Evolutionary conservation across 2,113 vertebrate genomes (phyloP).

Genomic region (Climacteris rufus): DNA sequence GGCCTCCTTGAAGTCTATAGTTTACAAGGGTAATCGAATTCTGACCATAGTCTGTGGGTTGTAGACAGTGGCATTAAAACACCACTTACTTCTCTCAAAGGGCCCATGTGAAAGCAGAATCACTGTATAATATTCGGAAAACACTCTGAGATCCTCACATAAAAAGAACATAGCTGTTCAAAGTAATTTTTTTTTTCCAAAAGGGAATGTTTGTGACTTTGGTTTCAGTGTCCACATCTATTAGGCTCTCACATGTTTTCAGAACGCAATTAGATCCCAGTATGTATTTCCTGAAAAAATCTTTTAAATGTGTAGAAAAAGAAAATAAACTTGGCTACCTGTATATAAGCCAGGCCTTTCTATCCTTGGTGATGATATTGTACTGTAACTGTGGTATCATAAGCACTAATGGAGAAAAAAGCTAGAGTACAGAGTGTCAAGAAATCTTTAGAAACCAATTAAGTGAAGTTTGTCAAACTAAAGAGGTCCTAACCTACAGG

Average conservation of each 20-base stretch:
- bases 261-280: background rate
- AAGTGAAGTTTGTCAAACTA: background rate
- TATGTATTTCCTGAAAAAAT: conserved; percentile 9
- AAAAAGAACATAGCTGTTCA: background rate
- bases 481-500: background rate
- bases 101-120: background rate
- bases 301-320: background rate
- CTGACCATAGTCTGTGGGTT: background rate
- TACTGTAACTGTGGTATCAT: background rate
- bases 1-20: background rate
- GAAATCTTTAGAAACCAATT: conserved; percentile 23
- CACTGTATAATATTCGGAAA: background rate
- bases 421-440: background rate
- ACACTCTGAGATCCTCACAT: background rate
- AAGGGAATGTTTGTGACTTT: background rate
- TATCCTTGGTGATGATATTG: background rate
- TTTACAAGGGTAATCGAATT: background rate
- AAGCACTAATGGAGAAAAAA: background rate
- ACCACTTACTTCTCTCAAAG: background rate
- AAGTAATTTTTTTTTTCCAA: background rate
- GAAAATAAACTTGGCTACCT: background rate
- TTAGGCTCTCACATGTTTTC: background rate
- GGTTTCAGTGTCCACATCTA: background rate
- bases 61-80: background rate
- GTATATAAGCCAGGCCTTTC: background rate